Evolutionary conservation across 2,888 invertebrate species (phyloP), one percentile per base, ranked within the genome.

Genomic region (Nomada flava): DNA sequence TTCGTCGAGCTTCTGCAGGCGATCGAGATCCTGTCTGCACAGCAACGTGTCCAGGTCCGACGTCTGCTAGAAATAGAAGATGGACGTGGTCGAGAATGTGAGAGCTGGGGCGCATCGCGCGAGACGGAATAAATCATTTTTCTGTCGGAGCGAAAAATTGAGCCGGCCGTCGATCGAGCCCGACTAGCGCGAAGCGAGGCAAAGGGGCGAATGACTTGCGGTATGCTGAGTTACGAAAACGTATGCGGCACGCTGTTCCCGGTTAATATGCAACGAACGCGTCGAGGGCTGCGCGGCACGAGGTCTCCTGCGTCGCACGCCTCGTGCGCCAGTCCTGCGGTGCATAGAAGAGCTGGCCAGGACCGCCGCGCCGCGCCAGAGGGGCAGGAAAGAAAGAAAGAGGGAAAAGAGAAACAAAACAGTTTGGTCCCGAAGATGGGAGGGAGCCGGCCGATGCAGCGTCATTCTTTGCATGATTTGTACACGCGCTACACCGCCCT

Each of bases 11-110:
- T 96, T 94, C 94, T 94, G 93, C 92, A 94, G 88, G 93, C 96
- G 95, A 89, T 95, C 95, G 95, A 96, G 95, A 95, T 95, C 96
- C 95, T 96, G 96, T 94, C 96, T 96, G 95, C 96, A 96, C 93
- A 97, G 96, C 95, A 96, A 95, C 88, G 96, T 96, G 94, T 97
- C 97, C 94, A 97, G 95, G 93, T 97, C 97, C 94, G 96, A 96
- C 93, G 96, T 96, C 96, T 97, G 96, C 81, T 91, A 90, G 77
- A 90, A 76, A 57, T 75, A 78, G 42, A 85, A 68, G 11, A 47
- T 47, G 47, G 47, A 15, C 47, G 15, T 13, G 47, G 47, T 47
- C 47, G 47, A 47, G 47, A 47, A 47, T 47, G 47, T 47, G 47
- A 11, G 47, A 15, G 47, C 47, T 47, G 47, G 11, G 2, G 47